Conservation (phyloP, 2,113 vertebrate species). For the Aleadryas rufinucha region DNA sequence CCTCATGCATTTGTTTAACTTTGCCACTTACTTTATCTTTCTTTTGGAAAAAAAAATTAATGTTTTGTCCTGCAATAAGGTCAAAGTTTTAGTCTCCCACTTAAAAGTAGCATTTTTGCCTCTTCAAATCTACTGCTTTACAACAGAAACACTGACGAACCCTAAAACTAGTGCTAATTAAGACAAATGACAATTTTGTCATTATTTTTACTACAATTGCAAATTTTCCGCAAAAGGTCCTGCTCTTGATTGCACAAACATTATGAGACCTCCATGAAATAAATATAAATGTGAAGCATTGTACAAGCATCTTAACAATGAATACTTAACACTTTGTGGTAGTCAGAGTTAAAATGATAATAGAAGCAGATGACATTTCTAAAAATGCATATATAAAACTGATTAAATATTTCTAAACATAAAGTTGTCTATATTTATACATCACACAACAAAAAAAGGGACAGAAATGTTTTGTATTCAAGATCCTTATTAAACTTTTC, state of each 20-base stretch:
- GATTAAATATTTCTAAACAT: conserved; percentile 66
- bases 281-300: conserved; percentile 54
- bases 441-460: conserved; percentile 63
- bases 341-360: conserved; percentile 60
- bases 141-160: background rate
- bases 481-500: conserved; percentile 67
- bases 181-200: background rate
- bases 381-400: conserved; percentile 68
- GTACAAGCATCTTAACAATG: conserved; percentile 57
- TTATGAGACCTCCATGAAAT: conserved; percentile 62
- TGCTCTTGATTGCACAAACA: conserved; percentile 49
- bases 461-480: conserved; percentile 69
- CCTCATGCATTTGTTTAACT: background rate
- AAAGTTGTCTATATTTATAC: conserved; percentile 61
- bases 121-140: background rate
- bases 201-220: background rate
- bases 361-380: conserved; percentile 58
- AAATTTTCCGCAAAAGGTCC: background rate
- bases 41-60: background rate
- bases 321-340: conserved; percentile 57
- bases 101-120: background rate
- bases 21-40: background rate
- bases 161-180: background rate
- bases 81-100: background rate
- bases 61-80: background rate